phyloP scores from a whole-genome alignment of 2,797 vertebrate genomes.

The Meda fulgida region DNA sequence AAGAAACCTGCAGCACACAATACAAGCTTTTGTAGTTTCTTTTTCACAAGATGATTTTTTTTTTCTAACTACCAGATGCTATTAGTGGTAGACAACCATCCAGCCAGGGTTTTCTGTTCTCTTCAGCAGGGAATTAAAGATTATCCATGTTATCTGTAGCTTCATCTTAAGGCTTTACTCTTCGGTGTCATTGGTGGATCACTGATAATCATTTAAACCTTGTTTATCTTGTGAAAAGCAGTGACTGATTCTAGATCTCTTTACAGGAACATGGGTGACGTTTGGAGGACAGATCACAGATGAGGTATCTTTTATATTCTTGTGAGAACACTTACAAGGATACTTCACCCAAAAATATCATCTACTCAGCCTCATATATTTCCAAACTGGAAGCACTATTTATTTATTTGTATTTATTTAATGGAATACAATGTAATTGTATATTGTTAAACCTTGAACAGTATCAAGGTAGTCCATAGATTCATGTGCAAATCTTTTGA shows the following conservation, averaged over 20 bases:
- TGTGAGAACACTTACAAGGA: not conserved
- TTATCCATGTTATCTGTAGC: constrained; percentile 34
- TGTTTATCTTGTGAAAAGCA: constrained; percentile 22
- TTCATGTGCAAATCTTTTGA: not conserved
- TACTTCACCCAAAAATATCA: not conserved
- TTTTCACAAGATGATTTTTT: not conserved
- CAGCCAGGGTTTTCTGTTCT: constrained; percentile 3
- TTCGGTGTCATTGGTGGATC: constrained; percentile 14
- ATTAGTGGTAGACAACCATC: not conserved
- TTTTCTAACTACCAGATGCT: not conserved
- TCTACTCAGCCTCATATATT: not conserved
- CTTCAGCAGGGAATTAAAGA: constrained; percentile 11
- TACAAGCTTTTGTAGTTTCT: not conserved
- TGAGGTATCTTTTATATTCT: constrained; percentile 81
- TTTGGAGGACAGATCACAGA: constrained; percentile 98
- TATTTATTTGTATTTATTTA: no score
- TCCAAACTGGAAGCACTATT: not conserved
- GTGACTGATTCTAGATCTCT: constrained; percentile 53
- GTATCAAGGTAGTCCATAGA: not conserved
- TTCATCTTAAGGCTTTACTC: constrained; percentile 16
- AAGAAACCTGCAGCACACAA: not conserved
- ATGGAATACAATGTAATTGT: not conserved
- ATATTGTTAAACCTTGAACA: not conserved
- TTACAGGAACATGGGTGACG: constrained; percentile 96
- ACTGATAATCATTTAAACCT: constrained; percentile 37